Base-by-base conservation (phyloP, 2,888 invertebrate species). In the Chorisops tibialis region DNA sequence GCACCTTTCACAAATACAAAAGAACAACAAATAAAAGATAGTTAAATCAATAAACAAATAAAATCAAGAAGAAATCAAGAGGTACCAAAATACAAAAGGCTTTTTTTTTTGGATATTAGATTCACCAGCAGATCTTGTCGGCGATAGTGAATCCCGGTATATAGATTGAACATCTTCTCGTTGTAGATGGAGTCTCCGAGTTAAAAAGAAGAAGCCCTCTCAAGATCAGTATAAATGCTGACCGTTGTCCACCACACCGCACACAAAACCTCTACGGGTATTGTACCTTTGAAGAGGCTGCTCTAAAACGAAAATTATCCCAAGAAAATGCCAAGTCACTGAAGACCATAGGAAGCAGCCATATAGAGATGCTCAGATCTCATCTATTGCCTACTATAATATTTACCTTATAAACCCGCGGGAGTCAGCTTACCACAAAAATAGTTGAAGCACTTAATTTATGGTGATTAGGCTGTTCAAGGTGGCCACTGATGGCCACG, bases 381-480 rank as follows among this genome's bases (percentile, higher is more conserved):
- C 56, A 43, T 56, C 56, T 56, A 56, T 56, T 56, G 56, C 56
- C 45, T 54, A 54, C 41, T 43, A 45, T 56, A 56, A 56, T 56
- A 45, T 56, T 56, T 56, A 56, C 43, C 56, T 56, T 56, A 43
- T 43, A 56, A 45, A 43, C 43, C 56, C 45, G 35, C 45, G 43
- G 56, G 43, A 56, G 56, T 56, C 56, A 56, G 45, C 56, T 56
- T 56, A 56, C 45, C 35, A 30, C 45, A 30, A 56, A 45, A 56
- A 56, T 56, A 35, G 18, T 45, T 56, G 43, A 45, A 56, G 56
- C 38, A 43, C 56, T 43, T 56, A 56, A 56, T 56, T 56, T 56
- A 56, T 56, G 56, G 56, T 56, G 56, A 56, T 56, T 56, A 56
- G 56, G 56, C 56, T 56, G 30, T 56, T 56, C 56, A 56, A 56